These are phyloP conservation scores for Agriopis aurantiaria DNA, from an alignment of 2,888 invertebrate species.

Conservation along the genomic window DNA sequence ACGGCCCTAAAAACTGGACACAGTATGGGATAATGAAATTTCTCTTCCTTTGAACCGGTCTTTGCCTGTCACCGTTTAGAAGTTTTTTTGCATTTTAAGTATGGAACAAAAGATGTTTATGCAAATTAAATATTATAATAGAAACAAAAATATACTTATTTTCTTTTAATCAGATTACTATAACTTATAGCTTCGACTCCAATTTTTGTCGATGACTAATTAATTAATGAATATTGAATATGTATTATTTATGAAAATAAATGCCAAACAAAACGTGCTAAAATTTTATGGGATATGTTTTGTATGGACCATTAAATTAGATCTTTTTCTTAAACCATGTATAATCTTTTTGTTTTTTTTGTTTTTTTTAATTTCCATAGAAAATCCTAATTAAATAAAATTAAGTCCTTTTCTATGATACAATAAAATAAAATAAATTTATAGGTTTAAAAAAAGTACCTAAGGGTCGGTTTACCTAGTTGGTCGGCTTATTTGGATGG, in stretches of 20 bases:
- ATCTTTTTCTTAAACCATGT: background rate
- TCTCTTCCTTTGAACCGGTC: constrained; percentile 56
- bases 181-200: constrained; percentile 3
- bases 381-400: too few species aligned
- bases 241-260: background rate
- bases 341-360: background rate
- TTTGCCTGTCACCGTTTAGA: constrained; percentile 46
- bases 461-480: too few species aligned
- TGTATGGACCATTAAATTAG: background rate
- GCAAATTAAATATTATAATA: constrained; percentile 22
- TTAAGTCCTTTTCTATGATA: too few species aligned
- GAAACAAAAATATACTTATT: constrained; percentile 4
- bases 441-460: too few species aligned
- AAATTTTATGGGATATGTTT: background rate
- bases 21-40: constrained; percentile 73
- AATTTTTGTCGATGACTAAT: constrained; percentile 13
- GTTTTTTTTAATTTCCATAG: background rate
- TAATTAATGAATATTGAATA: constrained; percentile 13
- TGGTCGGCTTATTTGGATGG: too few species aligned
- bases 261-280: background rate
- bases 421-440: too few species aligned
- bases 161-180: background rate
- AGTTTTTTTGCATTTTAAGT: constrained; percentile 23
- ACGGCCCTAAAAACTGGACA: constrained; percentile 69
- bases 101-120: constrained; percentile 31